Evolutionary conservation across 1,140 invertebrate genomes (phyloP), one percentile per base, ranked within the genome.

Genomic region (Acromyrmex echinatior): DNA sequence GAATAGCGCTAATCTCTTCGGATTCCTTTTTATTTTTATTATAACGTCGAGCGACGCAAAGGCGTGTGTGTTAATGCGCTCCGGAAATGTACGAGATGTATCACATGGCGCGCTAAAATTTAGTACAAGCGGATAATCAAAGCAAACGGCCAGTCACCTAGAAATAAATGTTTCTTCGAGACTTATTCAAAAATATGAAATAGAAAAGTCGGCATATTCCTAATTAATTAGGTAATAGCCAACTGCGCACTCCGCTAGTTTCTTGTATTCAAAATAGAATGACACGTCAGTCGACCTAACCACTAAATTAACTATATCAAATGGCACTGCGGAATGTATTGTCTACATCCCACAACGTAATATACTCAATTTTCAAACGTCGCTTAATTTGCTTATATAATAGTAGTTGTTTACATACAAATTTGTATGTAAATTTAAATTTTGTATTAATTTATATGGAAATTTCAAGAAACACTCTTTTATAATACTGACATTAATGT

Each of bases 301-400:
- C 21, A 71, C 16, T 71, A 58, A 81, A 71, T 81, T 35, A 60
- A 71, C 16, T 60, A 58, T 60, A 81, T 81, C 25, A 71, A 81
- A 81, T 14, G 16, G n/a, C 28, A 3, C 9, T 21, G 21, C 14
- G 31, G 21, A 60, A 81, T n/a, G 18, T 71, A 81, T 70, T 18
- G 10, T 3, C 21, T 18, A 45, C 10, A 12, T 28, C 21, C n/a
- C 21, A 5, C 7, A 68, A 4, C n/a, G 56, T 58, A 66, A 56
- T 45, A 28, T 31, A 81, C n/a, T 56, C n/a, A 56, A 39, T 28
- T 70, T 39, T 70, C 62, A 66, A 58, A 66, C 12, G 4, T 79
- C 14, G 10, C 39, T 78, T 63, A 45, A 39, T 62, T 35, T 79
- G 16, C 25, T 12, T 25, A n/a, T 16, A 79, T 66, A 79, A 79